A percentile compares a stretch with the other conserved stretches of the same genome.
phyloP scores from a whole-genome alignment of 1,140 invertebrate species.

The Zaprionus camerounensis region DNA sequence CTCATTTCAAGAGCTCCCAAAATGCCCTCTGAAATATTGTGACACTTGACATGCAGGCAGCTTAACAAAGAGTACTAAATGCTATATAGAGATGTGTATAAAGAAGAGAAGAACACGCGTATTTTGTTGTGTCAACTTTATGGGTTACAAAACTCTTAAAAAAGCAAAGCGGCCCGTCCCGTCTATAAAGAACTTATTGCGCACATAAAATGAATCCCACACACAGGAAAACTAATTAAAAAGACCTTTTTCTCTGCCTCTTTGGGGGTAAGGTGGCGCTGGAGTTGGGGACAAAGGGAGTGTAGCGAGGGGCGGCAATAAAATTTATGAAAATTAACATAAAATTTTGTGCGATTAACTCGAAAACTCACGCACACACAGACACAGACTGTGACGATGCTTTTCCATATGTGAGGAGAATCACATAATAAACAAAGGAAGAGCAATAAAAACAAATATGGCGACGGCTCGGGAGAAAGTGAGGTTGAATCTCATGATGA shows the following conservation, averaged over 20 bases:
- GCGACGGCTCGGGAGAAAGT: constrained; percentile 46
- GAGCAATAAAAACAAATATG: constrained; percentile 80
- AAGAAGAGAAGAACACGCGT: constrained; percentile 32
- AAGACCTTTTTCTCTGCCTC: constrained; percentile 59
- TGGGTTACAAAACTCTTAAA: constrained; percentile 73
- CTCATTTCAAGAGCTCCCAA: constrained; percentile 55
- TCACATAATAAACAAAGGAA: constrained; percentile 80
- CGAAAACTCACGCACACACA: constrained; percentile 60
- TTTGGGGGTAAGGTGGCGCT: background rate
- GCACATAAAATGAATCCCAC: constrained; percentile 63
- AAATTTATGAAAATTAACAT: constrained; percentile 84
- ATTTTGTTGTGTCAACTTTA: constrained; percentile 68
- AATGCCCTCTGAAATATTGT: constrained; percentile 72
- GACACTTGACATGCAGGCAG: constrained; percentile 66
- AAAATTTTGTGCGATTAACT: constrained; percentile 82
- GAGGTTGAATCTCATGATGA: constrained; percentile 25
- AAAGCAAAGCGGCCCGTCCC: constrained; percentile 22
- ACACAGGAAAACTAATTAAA: constrained; percentile 77
- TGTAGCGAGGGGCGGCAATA: constrained; percentile 66
- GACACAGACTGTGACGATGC: constrained; percentile 8
- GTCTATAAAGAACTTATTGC: constrained; percentile 58
- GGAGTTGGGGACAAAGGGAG: no score
- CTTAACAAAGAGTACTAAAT: constrained; percentile 10
- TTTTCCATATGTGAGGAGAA: constrained; percentile 69
- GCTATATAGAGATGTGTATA: background rate